Base-by-base conservation (phyloP, 1,140 invertebrate genomes). In the Scaptomyza montana region DNA sequence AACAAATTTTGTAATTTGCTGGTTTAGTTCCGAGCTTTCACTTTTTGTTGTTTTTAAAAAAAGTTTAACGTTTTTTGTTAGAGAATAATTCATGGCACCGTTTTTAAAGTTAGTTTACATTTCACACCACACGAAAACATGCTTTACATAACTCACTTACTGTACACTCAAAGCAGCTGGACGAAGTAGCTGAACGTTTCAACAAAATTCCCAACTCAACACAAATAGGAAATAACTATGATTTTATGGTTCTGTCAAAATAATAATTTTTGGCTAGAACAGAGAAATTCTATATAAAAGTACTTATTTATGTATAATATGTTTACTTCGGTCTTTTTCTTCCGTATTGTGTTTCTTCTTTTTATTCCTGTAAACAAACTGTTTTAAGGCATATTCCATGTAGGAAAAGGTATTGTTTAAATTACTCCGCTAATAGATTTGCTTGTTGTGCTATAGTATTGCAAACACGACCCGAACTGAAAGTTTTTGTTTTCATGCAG, bases 401-500 rank as follows among this genome's bases (percentile, higher is more conserved):
- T 56, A 39, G 43, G 13, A n/a, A 55, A 51, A 64, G 41, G 46
- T 70, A 76, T 62, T 70, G 74, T 81, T 57, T 63, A 78, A 78
- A 69, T 76, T 75, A 85, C 74, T 78, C 65, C 63, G 69, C 60
- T 78, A 43, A 63, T 61, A 47, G 68, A 70, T 82, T 67, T 74
- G 75, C 67, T 57, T 71, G 68, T 71, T 68, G 75, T 91, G 89
- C 80, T 91, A 79, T 81, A 91, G 77, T 81, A 77, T 85, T 91
- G 90, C 89, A 90, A 91, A 87, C 90, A 82, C 89, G 90, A 89
- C 81, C 79, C 89, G 86, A 91, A 91, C 90, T 91, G 85, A 91
- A 74, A 67, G 60, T 69, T 76, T 68, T 72, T 87, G 77, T 77
- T 86, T 80, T 78, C 86, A 85, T 91, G 80, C 77, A 89, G 65